Evolutionary conservation across 2,113 vertebrate species (phyloP).

Genomic region (Excalfactoria chinensis): DNA sequence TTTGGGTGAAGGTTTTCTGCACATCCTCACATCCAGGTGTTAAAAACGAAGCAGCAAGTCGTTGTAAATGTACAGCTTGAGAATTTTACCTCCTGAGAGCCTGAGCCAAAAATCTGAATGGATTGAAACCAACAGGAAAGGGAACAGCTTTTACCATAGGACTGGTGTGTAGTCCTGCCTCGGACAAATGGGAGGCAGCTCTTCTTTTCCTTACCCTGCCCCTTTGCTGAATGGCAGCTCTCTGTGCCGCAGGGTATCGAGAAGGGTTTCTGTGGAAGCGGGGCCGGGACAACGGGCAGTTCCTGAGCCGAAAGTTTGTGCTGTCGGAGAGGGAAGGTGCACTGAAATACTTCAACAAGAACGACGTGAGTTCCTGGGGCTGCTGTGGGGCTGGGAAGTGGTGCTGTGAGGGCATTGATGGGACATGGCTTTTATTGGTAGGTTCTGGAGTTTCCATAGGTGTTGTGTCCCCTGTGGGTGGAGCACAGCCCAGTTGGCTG

Average conservation of each 20-base stretch:
- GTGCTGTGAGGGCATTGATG: not conserved
- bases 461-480: fast-evolving
- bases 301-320: slow-evolving; percentile 93
- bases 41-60: not conserved
- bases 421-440: not conserved
- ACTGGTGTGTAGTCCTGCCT: not conserved
- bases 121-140: not conserved
- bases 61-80: not conserved
- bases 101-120: not conserved
- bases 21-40: too few species aligned
- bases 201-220: not conserved
- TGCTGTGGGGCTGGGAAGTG: fast-evolving
- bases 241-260: slow-evolving; percentile 85
- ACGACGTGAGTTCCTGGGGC: slow-evolving; percentile 82
- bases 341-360: slow-evolving; percentile 96
- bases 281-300: slow-evolving; percentile 94
- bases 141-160: not conserved
- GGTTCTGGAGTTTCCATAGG: not conserved
- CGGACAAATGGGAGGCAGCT: not conserved
- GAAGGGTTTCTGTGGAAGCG: slow-evolving; percentile 97
- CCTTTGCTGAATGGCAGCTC: not conserved
- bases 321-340: slow-evolving; percentile 92
- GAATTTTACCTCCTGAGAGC: not conserved
- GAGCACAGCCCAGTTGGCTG: not conserved
- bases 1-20: not conserved